Conservation (phyloP, 2,797 vertebrate genomes). For the Amniataba percoides region DNA sequence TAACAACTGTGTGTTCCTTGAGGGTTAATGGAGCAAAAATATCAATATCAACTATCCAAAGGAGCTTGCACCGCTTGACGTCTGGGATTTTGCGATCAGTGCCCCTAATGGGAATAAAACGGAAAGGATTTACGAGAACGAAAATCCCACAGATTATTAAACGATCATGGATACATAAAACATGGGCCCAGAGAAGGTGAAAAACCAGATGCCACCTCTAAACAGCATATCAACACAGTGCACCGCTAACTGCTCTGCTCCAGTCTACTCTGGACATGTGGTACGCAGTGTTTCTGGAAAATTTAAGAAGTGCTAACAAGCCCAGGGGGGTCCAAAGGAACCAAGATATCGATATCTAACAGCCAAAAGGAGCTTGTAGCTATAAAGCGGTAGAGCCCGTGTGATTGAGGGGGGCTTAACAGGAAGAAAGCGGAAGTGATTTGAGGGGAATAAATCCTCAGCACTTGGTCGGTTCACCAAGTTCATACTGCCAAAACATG, state of each 20-base stretch:
- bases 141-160: constrained; percentile 67
- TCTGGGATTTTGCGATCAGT: constrained; percentile 54
- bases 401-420: constrained; percentile 63
- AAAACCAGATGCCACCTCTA: constrained; percentile 58
- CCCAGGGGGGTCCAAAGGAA: constrained; percentile 35
- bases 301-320: constrained; percentile 62
- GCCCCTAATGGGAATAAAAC: constrained; percentile 60
- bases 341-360: constrained; percentile 62
- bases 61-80: constrained; percentile 54
- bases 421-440: constrained; percentile 74
- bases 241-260: constrained; percentile 16
- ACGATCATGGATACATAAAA: constrained; percentile 58
- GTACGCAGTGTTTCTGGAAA: constrained; percentile 54
- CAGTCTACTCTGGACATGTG: constrained; percentile 43
- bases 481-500: constrained; percentile 77
- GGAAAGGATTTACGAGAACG: constrained; percentile 61
- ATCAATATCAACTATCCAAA: constrained; percentile 54
- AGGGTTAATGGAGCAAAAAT: constrained; percentile 45
- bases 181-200: constrained; percentile 45
- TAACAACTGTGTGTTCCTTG: background rate
- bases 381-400: constrained; percentile 58
- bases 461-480: constrained; percentile 71
- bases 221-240: constrained; percentile 49
- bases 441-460: constrained; percentile 75
- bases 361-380: constrained; percentile 59